Evolutionary conservation across 23 tunicate species (phyloP), one percentile per base, ranked within the genome.

Genomic region (Pegea sp.): DNA sequence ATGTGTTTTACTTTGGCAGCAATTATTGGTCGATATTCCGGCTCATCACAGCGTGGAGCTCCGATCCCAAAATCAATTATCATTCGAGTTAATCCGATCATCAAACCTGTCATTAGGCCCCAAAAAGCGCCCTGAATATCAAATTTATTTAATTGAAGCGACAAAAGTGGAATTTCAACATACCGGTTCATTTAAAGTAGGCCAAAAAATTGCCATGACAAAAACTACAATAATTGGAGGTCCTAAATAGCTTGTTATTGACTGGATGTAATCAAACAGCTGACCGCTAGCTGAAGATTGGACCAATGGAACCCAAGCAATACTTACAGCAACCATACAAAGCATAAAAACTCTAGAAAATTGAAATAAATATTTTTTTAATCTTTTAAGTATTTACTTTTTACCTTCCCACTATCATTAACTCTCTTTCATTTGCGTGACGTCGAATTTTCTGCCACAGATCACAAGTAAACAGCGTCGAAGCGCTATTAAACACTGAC

Each of bases 221-320:
- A 87, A 87, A 21, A 87, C 60, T 18, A 76, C 88, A 58, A 80
- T 78, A 23, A 87, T 76, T 2, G 96, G 96, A 1, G 96, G 96
- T 19, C 73, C 87, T 11, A 87, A 67, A 48, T 74, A 87, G 60
- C 88, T 75, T 33, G 88, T 74, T 16, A 87, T 75, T n/a, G 96
- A 59, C 56, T 87, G 96, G 31, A 87, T 87, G 69, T 87, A 87
- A 62, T 87, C 88, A 54, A 87, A 87, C 19, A 87, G 57, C 43
- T 69, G 87, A 1, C 96, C 96, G 58, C 49, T 65, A 21, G 88
- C 87, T 24, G 86, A 81, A 2, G 69, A 58, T 63, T 87, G 96
- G 8, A 87, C 71, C 5, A 87, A 61, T 11, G 96, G 96, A 4
- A 87, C 88, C 96, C 96, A 87, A 2, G 88, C 88, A 28, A 87